Evolutionary conservation across 2,797 vertebrate genomes (phyloP).

Genomic region (Saxicola maurus): DNA sequence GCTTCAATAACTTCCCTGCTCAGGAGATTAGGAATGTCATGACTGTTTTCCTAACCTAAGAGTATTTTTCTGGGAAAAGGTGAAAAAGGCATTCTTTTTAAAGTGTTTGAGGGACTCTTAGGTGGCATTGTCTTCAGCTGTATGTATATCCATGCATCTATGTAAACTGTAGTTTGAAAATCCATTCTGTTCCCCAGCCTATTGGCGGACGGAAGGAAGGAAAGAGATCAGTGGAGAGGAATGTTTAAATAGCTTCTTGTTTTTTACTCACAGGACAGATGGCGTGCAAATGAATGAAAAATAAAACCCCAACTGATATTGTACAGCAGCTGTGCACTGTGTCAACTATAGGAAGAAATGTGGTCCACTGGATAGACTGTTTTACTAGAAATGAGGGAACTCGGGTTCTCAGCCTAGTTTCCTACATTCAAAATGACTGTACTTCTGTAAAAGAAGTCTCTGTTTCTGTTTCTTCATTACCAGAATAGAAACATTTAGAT

Average conservation of each 20-base stretch:
- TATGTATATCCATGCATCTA: not conserved
- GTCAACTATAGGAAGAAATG: conserved; percentile 4
- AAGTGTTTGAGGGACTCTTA: not conserved
- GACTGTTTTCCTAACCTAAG: not conserved
- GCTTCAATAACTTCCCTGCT: not conserved
- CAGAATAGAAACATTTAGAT: not conserved
- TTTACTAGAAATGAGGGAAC: not conserved
- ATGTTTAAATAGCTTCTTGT: conserved; percentile 59
- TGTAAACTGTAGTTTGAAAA: conserved; percentile 8
- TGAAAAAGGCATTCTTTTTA: not conserved
- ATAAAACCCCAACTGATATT: conserved; percentile 35
- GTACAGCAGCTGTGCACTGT: conserved; percentile 28
- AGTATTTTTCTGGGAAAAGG: not conserved
- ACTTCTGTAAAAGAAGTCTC: not conserved
- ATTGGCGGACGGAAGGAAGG: conserved; percentile 33
- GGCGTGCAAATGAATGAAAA: conserved; percentile 44
- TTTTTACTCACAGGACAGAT: conserved; percentile 53
- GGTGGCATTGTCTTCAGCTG: not conserved
- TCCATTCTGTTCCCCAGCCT: not conserved
- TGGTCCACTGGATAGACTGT: not conserved
- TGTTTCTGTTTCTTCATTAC: not conserved
- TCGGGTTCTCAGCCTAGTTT: not conserved
- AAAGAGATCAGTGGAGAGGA: conserved; percentile 56
- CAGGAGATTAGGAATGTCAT: not conserved
- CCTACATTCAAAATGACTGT: not conserved